Conservation (phyloP, 2,888 invertebrate genomes). For the Eupithecia vulgata region DNA sequence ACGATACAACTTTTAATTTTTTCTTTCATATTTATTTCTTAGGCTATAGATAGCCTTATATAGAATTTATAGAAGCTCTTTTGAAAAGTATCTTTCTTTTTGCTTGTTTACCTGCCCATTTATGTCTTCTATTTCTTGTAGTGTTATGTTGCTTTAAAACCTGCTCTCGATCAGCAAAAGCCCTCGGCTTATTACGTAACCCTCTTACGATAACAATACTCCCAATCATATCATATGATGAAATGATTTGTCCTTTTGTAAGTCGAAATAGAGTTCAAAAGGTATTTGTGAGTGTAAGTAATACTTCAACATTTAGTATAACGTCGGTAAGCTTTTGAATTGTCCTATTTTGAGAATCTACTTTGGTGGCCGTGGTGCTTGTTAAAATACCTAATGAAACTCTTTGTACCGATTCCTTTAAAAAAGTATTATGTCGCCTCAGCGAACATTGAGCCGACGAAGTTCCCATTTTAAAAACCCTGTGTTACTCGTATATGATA, state of each 20-base stretch:
- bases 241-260: conserved; percentile 42
- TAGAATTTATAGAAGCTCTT: neutral
- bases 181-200: conserved; percentile 36
- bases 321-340: conserved; percentile 21
- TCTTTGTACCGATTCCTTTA: neutral
- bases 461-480: too few species aligned
- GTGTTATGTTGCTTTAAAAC: conserved; percentile 12
- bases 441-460: too few species aligned
- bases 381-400: neutral
- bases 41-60: neutral
- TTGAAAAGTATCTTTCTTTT: neutral
- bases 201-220: conserved; percentile 42
- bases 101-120: neutral
- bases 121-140: neutral
- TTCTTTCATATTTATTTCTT: neutral
- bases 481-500: too few species aligned
- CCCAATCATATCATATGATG: conserved; percentile 44
- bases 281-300: conserved; percentile 38
- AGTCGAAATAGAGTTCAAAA: conserved; percentile 38
- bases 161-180: conserved; percentile 24
- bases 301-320: conserved; percentile 30
- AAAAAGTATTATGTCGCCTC: neutral
- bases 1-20: neutral
- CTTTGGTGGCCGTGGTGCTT: conserved; percentile 16
- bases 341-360: conserved; percentile 19